A percentile compares a stretch with the other conserved stretches of the same genome.
These are phyloP conservation scores for Spinus pinus DNA, from an alignment of 2,797 vertebrate genomes.

Conservation along the genomic window DNA sequence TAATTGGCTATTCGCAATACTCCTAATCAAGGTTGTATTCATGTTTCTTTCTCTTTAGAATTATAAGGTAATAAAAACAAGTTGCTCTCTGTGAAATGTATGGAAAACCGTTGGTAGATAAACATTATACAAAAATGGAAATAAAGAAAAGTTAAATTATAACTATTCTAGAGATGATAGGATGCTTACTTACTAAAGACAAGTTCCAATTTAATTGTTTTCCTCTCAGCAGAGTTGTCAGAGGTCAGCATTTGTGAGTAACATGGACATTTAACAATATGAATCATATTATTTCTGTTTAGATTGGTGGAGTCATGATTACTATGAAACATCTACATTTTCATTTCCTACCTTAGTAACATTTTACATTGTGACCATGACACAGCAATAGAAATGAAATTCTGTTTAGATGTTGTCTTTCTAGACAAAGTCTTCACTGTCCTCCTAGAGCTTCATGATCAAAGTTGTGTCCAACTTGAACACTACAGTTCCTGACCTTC, in stretches of 20 bases:
- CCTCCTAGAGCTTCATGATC: neutral
- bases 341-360: neutral
- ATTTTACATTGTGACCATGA: neutral
- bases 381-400: neutral
- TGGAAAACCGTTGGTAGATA: neutral
- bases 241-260: neutral
- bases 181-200: neutral
- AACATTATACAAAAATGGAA: neutral
- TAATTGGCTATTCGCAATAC: slow-evolving; percentile 40
- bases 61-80: neutral
- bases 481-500: neutral
- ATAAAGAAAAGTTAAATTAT: neutral
- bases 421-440: neutral
- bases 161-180: neutral
- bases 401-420: neutral
- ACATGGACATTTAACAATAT: neutral
- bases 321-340: neutral
- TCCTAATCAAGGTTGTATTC: slow-evolving; percentile 46
- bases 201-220: neutral
- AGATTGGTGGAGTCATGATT: neutral
- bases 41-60: slow-evolving; percentile 7
- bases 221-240: neutral
- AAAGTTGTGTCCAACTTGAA: neutral
- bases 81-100: neutral
- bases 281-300: neutral